A percentile compares a stretch with the other conserved stretches of the same genome.
Evolutionary conservation across 2,113 vertebrate genomes (phyloP).

Genomic region (Varanus salvator): DNA sequence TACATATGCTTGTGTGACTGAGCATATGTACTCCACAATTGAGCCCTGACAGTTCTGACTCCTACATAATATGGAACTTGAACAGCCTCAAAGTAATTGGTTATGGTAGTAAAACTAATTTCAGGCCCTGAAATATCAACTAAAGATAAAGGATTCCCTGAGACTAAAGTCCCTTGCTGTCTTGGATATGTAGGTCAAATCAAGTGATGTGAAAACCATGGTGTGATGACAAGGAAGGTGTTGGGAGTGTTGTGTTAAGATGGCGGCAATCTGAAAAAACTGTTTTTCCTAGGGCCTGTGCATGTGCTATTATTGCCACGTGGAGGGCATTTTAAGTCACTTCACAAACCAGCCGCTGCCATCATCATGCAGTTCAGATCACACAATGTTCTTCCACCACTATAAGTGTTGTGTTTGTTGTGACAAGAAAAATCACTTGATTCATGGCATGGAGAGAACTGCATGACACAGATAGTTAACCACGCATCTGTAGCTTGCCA

Average conservation of each 20-base stretch:
- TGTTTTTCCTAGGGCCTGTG: neutral
- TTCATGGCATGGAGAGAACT: neutral
- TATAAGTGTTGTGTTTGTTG: neutral
- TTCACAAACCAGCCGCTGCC: neutral
- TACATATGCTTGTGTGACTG: neutral
- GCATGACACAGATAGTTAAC: neutral
- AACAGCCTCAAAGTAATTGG: neutral
- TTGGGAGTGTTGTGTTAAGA: too few species aligned
- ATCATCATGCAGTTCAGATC: neutral
- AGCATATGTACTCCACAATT: neutral
- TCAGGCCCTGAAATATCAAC: neutral
- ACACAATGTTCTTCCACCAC: neutral
- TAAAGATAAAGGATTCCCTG: neutral
- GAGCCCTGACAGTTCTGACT: neutral
- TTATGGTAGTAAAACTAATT: neutral
- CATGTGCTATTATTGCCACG: neutral
- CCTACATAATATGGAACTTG: neutral
- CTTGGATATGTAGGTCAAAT: neutral
- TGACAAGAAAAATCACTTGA: neutral
- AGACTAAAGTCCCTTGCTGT: neutral
- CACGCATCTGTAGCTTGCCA: neutral
- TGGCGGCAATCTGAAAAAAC: neutral
- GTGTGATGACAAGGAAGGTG: neutral
- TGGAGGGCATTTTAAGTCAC: neutral
- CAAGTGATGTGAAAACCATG: neutral